Evolutionary conservation across 2,888 invertebrate genomes (phyloP).

Genomic region (Horisme vitalbata): DNA sequence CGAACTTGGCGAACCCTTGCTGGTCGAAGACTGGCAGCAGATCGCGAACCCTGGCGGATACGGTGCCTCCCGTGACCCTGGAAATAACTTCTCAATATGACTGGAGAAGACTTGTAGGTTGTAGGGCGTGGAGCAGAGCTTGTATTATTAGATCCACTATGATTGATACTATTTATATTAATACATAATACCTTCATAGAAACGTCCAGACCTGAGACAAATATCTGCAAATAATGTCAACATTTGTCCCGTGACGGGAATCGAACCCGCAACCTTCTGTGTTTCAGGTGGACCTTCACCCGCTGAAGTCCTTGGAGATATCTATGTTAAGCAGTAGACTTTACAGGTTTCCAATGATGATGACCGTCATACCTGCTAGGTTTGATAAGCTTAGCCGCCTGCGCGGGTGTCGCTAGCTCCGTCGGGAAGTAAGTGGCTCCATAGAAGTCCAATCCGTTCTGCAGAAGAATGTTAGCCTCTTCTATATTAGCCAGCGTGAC

Average conservation of each 20-base stretch:
- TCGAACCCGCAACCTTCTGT: no score
- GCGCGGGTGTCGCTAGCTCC: slow-evolving; percentile 87
- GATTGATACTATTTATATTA: no score
- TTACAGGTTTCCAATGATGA: neutral
- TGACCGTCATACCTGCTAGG: slow-evolving; percentile 64
- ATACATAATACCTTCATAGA: no score
- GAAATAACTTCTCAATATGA: neutral
- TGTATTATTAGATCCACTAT: no score
- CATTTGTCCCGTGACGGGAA: no score
- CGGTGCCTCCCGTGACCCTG: slow-evolving; percentile 86
- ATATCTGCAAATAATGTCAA: no score
- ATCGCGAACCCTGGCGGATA: slow-evolving; percentile 87
- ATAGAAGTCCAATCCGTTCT: slow-evolving; percentile 93
- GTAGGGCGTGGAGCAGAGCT: no score
- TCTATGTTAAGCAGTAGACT: no score
- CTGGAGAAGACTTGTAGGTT: no score
- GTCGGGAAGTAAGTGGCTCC: slow-evolving; percentile 94
- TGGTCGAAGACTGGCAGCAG: slow-evolving; percentile 92
- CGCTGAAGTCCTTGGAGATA: no score
- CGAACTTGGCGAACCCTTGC: slow-evolving; percentile 91
- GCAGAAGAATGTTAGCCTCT: slow-evolving; percentile 89
- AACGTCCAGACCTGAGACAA: no score
- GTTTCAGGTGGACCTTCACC: no score
- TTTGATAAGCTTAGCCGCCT: slow-evolving; percentile 83
- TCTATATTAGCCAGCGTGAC: slow-evolving; percentile 89